These are phyloP conservation scores for Diploptera punctata DNA, from an alignment of 2,888 invertebrate genomes.

Conservation along the genomic window DNA sequence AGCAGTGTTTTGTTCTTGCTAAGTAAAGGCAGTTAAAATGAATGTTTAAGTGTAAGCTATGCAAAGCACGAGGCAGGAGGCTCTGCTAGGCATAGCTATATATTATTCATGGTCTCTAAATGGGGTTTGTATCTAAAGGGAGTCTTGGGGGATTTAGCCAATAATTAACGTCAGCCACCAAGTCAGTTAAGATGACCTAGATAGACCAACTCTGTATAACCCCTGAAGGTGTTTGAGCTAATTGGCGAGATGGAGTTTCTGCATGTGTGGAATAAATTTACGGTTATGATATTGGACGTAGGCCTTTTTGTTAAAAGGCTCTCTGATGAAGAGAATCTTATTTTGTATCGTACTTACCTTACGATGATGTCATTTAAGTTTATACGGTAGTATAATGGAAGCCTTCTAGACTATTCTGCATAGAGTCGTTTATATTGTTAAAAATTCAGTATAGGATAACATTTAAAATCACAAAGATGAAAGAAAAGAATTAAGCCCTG, in stretches of 20 bases:
- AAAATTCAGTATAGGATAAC: no score
- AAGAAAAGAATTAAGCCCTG: no score
- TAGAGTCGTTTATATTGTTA: no score
- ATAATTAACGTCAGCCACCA: conserved; percentile 7
- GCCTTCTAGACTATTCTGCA: no score
- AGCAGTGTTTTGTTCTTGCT: neutral
- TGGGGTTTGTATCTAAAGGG: neutral
- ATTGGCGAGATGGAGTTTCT: neutral
- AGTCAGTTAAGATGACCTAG: conserved; percentile 23
- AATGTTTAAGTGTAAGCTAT: conserved; percentile 1
- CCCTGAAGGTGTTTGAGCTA: conserved; percentile 1
- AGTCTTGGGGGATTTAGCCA: conserved; percentile 8
- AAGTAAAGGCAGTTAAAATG: neutral
- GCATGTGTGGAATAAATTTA: no score
- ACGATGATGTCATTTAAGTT: no score
- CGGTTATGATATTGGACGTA: no score
- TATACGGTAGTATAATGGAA: no score
- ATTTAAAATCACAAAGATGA: no score
- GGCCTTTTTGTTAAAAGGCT: no score
- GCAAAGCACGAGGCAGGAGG: neutral
- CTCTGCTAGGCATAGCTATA: neutral
- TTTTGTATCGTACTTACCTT: no score
- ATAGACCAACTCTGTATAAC: neutral
- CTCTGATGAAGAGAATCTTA: no score
- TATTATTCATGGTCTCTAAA: neutral